Evolutionary conservation across 1,140 invertebrate species (phyloP).

Genomic region (Atta texana): DNA sequence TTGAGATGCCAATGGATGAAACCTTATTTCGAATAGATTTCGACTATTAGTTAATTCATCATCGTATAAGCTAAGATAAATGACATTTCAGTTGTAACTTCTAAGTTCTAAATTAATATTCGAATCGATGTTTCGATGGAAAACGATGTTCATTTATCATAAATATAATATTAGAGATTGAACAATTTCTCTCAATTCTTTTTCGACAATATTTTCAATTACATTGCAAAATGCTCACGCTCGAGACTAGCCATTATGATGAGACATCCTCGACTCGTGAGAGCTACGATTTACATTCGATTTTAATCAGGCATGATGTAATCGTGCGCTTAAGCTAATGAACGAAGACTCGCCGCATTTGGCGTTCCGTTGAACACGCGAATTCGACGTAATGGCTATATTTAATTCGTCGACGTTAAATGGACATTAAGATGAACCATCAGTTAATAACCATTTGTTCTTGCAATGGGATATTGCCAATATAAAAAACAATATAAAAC

Average conservation of each 20-base stretch:
- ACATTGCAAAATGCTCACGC: not conserved
- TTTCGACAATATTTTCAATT: constrained; percentile 12
- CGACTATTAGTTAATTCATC: not conserved
- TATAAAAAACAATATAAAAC: not conserved
- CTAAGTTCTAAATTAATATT: not conserved
- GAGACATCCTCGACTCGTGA: constrained; percentile 21
- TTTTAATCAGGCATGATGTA: constrained; percentile 65
- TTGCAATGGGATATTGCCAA: not conserved
- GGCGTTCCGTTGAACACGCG: constrained; percentile 31
- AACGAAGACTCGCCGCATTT: constrained; percentile 49
- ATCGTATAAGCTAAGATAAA: not conserved
- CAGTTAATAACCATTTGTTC: constrained; percentile 23
- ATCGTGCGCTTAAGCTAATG: constrained; percentile 54
- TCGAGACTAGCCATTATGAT: not conserved
- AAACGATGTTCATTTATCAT: constrained; percentile 28
- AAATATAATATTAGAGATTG: not conserved
- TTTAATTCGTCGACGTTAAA: constrained; percentile 42
- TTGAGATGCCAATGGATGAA: not conserved
- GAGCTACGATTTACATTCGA: constrained; percentile 60
- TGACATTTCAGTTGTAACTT: constrained; percentile 33
- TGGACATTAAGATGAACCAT: not conserved
- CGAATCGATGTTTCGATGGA: not conserved
- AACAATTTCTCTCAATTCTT: not conserved
- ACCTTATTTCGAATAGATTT: not conserved
- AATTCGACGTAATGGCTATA: constrained; percentile 60